Base-by-base conservation (phyloP, 2,888 invertebrate species). In the Troilus luridus region DNA sequence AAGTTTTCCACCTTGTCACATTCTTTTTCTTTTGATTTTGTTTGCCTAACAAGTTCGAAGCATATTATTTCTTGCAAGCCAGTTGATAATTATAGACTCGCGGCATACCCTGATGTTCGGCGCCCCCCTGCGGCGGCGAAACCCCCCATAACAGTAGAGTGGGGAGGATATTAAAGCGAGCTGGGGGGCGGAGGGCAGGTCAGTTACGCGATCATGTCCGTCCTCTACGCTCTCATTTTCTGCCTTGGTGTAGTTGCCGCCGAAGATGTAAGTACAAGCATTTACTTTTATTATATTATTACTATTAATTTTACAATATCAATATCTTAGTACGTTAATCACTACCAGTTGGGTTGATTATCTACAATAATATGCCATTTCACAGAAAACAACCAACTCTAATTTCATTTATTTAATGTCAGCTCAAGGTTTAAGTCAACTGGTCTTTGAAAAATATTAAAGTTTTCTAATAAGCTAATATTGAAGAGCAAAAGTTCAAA, bases 161-260 rank as follows among this genome's bases (percentile, higher is more conserved):
- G 85, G 85, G 56, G 85, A 85, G 54, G 19, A 85, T 56, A 85
- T 56, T 85, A 56, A 85, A 56, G 56, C 5, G 24, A 56, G 85
- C 21, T 56, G 81, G 19, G 56, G 85, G 85, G 85, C 56, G n/a
- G 56, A 72, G 56, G 85, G 85, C 85, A 85, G 85, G 85, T 85
- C 85, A 85, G 85, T 85, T 9, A 54, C 85, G 85, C 85, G 11
- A 85, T 12, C 56, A 85, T 85, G 85, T 85, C 85, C 85, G 85
- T 85, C 85, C 85, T 85, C 0, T 85, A 56, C 85, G 85, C 85
- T 85, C 56, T 85, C 1, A 2, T 85, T 0, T 56, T 85, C 56
- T 85, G 85, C 56, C 5, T 85, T 0, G 56, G 56, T 56, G 85
- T 56, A 0, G 85, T 56, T n/a, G 85, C 85, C 54, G 85, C 85